Percentiles rank a stretch among this genome's conserved stretches.
Evolutionary conservation across 2,797 vertebrate species (phyloP).

Genomic region (Cirrhinus mrigala): DNA sequence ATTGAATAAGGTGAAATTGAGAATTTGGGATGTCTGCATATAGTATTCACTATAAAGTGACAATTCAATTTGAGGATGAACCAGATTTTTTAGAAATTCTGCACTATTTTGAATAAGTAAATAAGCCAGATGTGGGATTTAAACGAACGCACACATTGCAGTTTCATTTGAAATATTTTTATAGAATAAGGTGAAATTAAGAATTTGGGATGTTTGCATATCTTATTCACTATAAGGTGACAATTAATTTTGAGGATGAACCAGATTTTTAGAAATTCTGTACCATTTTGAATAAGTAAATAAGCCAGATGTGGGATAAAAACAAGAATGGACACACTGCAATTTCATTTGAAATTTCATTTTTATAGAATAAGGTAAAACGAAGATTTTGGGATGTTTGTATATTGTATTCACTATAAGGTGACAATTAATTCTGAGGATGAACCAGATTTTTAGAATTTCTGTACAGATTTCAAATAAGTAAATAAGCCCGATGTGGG

Average conservation of each 20-base stretch:
- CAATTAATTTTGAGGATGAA: not conserved
- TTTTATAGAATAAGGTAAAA: not conserved
- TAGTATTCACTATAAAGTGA: not conserved
- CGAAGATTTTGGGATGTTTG: not conserved
- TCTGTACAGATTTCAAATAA: not conserved
- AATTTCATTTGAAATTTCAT: too few relatives aligned
- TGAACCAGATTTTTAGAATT: not conserved
- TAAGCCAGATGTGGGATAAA: not conserved
- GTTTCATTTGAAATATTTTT: too few relatives aligned
- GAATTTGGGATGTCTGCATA: constrained; percentile 12
- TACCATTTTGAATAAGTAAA: too few relatives aligned
- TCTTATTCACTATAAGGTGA: not conserved
- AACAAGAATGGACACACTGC: not conserved
- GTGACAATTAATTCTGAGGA: not conserved
- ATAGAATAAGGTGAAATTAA: not conserved
- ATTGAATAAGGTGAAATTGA: not conserved
- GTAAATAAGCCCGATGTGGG: not conserved
- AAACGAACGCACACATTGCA: not conserved
- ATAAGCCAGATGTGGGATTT: not conserved
- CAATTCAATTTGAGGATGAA: not conserved
- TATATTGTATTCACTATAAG: constrained; percentile 4
- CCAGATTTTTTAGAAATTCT: not conserved
- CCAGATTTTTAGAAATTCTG: not conserved
- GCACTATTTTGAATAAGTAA: too few relatives aligned
- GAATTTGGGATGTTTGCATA: constrained; percentile 12